phyloP scores from a whole-genome alignment of 1,140 invertebrate species.

The Eurosta solidaginis region DNA sequence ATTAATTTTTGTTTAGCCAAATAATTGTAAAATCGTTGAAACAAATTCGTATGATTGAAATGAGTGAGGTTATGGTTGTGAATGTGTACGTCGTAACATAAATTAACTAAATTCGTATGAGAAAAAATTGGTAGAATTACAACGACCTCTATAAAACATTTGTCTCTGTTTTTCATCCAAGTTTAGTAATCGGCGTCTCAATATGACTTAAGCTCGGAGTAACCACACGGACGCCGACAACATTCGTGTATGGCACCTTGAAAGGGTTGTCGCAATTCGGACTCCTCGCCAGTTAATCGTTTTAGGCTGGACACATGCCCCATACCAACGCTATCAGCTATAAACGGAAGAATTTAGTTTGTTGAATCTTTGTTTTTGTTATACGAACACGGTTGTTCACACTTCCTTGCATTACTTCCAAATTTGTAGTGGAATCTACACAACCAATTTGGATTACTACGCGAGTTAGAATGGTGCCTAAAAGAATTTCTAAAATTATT shows the following conservation, averaged over 20 bases:
- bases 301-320: constrained; percentile 35
- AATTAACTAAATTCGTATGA: neutral
- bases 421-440: too few relatives aligned
- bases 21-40: neutral
- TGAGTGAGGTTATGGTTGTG: constrained; percentile 1
- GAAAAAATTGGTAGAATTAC: neutral
- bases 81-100: neutral
- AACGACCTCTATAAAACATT: neutral
- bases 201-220: constrained; percentile 41
- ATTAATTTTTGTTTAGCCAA: too few relatives aligned
- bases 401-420: too few relatives aligned
- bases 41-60: constrained; percentile 7
- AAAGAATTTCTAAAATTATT: too few relatives aligned
- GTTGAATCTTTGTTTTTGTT: too few relatives aligned
- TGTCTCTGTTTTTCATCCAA: neutral
- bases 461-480: too few relatives aligned
- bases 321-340: constrained; percentile 46
- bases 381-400: too few relatives aligned
- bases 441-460: too few relatives aligned
- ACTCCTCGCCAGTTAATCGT: constrained; percentile 39
- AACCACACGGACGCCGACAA: constrained; percentile 42
- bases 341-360: constrained; percentile 1
- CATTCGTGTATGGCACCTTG: constrained; percentile 44
- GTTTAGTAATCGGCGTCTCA: constrained; percentile 37
- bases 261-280: constrained; percentile 39